A percentile compares a stretch with the other conserved stretches of the same genome.
These are phyloP conservation scores for Neodiprion pinetum DNA, from an alignment of 1,140 invertebrate species.

Conservation along the genomic window DNA sequence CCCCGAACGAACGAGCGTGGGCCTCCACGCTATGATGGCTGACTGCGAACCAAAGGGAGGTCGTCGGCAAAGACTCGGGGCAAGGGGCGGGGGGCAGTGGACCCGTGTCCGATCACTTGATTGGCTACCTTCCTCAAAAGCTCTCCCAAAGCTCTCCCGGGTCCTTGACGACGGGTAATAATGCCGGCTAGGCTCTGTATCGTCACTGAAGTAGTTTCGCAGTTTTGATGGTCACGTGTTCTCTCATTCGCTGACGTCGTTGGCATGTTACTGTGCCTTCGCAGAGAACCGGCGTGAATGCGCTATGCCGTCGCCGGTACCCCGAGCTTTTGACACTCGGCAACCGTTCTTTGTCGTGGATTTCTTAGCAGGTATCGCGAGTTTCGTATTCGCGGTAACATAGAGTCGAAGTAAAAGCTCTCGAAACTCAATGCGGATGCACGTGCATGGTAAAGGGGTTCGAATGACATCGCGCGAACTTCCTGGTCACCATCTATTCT, in stretches of 20 bases:
- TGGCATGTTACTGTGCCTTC: too few relatives aligned
- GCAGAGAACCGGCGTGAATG: too few relatives aligned
- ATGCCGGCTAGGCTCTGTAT: background rate
- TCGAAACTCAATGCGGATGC: too few relatives aligned
- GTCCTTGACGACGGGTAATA: background rate
- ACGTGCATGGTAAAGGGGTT: too few relatives aligned
- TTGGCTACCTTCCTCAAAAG: slow-evolving; percentile 6
- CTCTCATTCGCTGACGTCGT: background rate
- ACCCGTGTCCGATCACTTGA: slow-evolving; percentile 33
- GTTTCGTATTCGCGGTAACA: too few relatives aligned
- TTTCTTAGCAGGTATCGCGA: too few relatives aligned
- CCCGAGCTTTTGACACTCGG: too few relatives aligned
- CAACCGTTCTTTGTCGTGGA: too few relatives aligned
- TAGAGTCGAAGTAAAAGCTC: too few relatives aligned
- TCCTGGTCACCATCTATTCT: too few relatives aligned
- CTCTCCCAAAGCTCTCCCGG: slow-evolving; percentile 1
- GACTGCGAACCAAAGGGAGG: background rate
- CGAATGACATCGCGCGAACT: too few relatives aligned
- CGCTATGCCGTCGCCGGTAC: too few relatives aligned
- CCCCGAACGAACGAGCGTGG: slow-evolving; percentile 24
- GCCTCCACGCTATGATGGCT: background rate
- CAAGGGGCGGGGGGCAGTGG: background rate
- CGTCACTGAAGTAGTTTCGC: background rate
- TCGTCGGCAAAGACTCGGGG: background rate
- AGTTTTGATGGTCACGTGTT: background rate